Conservation (phyloP, 2,113 vertebrate genomes). For the Xiphophorus maculatus region DNA sequence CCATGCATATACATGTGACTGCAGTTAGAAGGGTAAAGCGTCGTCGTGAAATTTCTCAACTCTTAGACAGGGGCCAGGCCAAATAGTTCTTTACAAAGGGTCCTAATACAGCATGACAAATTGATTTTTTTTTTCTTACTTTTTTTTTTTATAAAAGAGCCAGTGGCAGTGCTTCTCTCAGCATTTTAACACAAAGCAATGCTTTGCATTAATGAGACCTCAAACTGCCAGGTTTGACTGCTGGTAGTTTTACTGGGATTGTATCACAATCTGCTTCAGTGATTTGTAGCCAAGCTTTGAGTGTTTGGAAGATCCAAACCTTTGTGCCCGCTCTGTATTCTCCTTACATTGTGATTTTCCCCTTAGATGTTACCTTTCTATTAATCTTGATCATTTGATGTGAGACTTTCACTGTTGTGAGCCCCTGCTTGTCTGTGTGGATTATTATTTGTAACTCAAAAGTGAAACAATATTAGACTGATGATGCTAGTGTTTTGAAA, state of each 20-base stretch:
- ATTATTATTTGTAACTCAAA: background rate
- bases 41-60: slow-evolving; percentile 11
- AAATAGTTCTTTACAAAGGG: slow-evolving; percentile 1
- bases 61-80: background rate
- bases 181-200: background rate
- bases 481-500: too few species aligned
- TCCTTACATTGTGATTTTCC: too few species aligned
- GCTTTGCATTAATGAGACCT: background rate
- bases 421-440: background rate
- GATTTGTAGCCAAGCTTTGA: background rate
- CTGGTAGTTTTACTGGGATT: background rate
- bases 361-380: background rate
- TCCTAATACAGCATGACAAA: background rate
- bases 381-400: background rate
- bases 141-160: background rate
- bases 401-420: background rate
- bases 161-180: background rate
- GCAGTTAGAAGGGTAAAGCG: background rate
- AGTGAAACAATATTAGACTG: too few species aligned
- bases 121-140: background rate
- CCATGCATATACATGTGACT: background rate
- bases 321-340: background rate
- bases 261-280: background rate
- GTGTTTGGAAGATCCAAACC: background rate
- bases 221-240: background rate